These are phyloP conservation scores for Micrastur ruficollis DNA, from an alignment of 2,797 vertebrate species.

Conservation along the genomic window DNA sequence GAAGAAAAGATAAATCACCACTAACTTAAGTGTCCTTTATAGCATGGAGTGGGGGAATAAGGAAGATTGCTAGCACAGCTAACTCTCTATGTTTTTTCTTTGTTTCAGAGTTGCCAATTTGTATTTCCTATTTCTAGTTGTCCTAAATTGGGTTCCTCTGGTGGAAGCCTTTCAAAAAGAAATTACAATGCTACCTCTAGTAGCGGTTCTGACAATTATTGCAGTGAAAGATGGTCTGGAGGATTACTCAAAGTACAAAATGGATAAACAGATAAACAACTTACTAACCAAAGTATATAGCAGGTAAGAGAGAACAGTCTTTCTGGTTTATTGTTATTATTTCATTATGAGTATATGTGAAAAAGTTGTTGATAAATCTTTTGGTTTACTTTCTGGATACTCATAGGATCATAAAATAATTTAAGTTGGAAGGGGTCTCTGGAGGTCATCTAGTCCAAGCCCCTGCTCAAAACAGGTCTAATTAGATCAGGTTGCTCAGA, in stretches of 20 bases:
- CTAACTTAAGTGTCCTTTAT: not conserved
- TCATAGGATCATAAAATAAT: not conserved
- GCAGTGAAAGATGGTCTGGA: constrained; percentile 93
- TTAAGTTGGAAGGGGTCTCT: not conserved
- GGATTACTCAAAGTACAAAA: constrained; percentile 90
- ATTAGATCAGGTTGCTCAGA: not conserved
- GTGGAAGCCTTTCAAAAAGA: constrained; percentile 98
- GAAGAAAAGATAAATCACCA: not conserved
- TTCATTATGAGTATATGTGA: not conserved
- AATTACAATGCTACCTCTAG: constrained; percentile 93
- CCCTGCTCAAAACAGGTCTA: not conserved
- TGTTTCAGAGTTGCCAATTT: constrained; percentile 89
- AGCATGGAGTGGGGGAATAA: not conserved
- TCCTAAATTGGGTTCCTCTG: constrained; percentile 94
- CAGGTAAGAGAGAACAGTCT: constrained; percentile 75
- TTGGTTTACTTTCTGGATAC: not conserved
- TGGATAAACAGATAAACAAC: constrained; percentile 92
- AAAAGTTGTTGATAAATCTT: not conserved
- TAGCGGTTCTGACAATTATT: constrained; percentile 87
- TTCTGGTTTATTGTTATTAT: not conserved
- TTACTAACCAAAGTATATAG: constrained; percentile 84
- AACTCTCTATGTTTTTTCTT: not conserved
- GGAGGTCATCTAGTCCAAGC: not conserved
- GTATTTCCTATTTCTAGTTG: constrained; percentile 92
- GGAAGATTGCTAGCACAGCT: not conserved